A percentile compares a stretch with the other conserved stretches of the same genome.
Conservation (phyloP, 1,140 invertebrate genomes). For the Cardiocondyla obscurior region DNA sequence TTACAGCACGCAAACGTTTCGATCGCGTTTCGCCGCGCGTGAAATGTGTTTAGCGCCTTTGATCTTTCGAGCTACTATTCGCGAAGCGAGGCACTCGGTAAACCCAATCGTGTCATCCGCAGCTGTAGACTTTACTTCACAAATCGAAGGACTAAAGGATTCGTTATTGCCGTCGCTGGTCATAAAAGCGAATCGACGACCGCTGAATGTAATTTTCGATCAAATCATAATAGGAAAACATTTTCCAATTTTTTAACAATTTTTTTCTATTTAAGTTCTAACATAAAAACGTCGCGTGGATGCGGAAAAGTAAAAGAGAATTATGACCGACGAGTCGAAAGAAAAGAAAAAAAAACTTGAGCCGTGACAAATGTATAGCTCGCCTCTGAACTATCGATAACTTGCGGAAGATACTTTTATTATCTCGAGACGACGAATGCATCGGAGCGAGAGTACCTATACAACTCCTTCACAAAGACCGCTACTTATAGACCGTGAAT, state of each 20-base stretch:
- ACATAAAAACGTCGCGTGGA: neutral
- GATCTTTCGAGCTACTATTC: constrained; percentile 41
- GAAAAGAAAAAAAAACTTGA: neutral
- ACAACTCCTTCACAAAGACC: constrained; percentile 36
- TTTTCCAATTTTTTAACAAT: too few relatives aligned
- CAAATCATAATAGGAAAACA: too few relatives aligned
- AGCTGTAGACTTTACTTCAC: neutral
- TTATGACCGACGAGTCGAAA: neutral
- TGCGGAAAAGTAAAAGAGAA: neutral
- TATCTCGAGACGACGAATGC: constrained; percentile 13
- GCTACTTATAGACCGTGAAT: constrained; percentile 46
- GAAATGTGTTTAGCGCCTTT: constrained; percentile 45
- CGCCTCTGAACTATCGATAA: constrained; percentile 4
- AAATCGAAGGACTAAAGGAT: constrained; percentile 54
- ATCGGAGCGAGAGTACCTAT: constrained; percentile 19
- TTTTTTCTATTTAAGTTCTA: neutral
- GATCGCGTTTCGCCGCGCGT: neutral
- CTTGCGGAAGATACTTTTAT: neutral
- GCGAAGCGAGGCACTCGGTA: neutral
- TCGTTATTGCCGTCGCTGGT: neutral
- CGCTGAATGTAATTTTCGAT: neutral
- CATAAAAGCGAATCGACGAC: neutral
- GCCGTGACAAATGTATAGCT: neutral
- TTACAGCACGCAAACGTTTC: neutral
- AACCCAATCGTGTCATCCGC: neutral